Evolutionary conservation across 1,140 invertebrate species (phyloP), one percentile per base, ranked within the genome.

Genomic region (Papilio aristodemus): DNA sequence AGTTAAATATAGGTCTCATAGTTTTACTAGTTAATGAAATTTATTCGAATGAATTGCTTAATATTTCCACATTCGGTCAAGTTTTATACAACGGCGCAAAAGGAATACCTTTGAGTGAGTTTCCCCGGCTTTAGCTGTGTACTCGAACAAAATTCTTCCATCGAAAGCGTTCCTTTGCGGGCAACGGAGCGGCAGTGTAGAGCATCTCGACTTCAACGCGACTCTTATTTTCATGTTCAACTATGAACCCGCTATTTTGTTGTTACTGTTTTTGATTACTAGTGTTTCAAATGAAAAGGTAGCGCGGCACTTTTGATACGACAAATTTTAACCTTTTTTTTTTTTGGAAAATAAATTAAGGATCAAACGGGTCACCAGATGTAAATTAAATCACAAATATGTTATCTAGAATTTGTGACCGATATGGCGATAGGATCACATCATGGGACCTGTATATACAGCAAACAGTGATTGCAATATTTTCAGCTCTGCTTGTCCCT

Each of bases 201-300:
- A 77, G 76, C 80, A 79, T 88, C 86, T 88, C 86, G 86, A 88
- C 82, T 86, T 79, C 67, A 81, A 83, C 78, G 79, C 77, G 73
- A 79, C 78, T 79, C 80, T 79, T 80, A 80, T 85, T 86, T 81
- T 80, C 79, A 78, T 85, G 76, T 80, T 83, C 77, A 86, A 88
- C 86, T 86, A 86, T 86, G 75, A 80, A 74, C 69, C 76, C 76
- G 78, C 76, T 76, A 85, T 88, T 83, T 84, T 84, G 80, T 83
- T 83, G 82, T 77, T 80, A 81, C 79, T 87, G 78, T 85, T 84
- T 50, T 81, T 80, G 77, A 80, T 80, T 75, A 76, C 74, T 76
- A 80, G 76, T 74, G 77, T 80, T 87, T 84, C 78, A 74, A 77
- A 76, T 78, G 79, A 77, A 77, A 46, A 43, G 9, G 1, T 59